Conservation (phyloP, 2,797 vertebrate genomes). For the Mionectes olivaceus region DNA sequence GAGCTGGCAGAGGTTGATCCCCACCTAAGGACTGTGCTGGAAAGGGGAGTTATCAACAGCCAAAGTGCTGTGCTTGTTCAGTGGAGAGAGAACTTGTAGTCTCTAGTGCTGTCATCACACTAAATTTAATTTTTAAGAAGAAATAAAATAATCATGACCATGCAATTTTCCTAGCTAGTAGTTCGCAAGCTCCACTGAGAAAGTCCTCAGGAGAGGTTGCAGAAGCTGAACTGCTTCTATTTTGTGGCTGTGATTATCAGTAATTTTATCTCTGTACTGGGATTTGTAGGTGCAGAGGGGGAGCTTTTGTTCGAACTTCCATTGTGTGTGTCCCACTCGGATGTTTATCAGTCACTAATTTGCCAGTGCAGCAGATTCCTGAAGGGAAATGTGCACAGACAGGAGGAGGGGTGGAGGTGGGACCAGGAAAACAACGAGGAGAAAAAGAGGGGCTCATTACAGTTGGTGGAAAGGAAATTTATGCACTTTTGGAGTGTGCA, state of each 20-base stretch:
- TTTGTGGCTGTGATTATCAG: not conserved
- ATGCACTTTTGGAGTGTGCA: constrained; percentile 18
- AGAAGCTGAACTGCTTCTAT: constrained; percentile 1
- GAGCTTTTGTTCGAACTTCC: constrained; percentile 27
- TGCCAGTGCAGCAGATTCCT: constrained; percentile 37
- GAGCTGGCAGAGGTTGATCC: not conserved
- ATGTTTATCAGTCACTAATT: not conserved
- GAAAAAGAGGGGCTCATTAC: not conserved
- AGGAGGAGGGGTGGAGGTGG: constrained; percentile 1
- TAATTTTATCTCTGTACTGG: not conserved
- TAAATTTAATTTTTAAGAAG: not conserved
- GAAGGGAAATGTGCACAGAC: not conserved
- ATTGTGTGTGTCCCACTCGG: not conserved
- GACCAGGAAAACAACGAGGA: not conserved
- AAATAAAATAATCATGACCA: constrained; percentile 30
- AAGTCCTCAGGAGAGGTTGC: constrained; percentile 2
- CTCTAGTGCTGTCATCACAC: not conserved
- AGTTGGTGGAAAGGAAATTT: constrained; percentile 5
- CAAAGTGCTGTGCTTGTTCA: not conserved
- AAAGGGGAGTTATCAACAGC: not conserved
- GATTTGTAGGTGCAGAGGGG: constrained; percentile 26
- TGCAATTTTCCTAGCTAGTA: not conserved
- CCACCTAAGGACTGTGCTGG: not conserved
- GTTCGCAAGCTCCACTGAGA: not conserved
- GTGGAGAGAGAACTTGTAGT: not conserved